Evolutionary conservation across 2,797 vertebrate species (phyloP), one percentile per base, ranked within the genome.

Genomic region (Eulemur rubriventer): DNA sequence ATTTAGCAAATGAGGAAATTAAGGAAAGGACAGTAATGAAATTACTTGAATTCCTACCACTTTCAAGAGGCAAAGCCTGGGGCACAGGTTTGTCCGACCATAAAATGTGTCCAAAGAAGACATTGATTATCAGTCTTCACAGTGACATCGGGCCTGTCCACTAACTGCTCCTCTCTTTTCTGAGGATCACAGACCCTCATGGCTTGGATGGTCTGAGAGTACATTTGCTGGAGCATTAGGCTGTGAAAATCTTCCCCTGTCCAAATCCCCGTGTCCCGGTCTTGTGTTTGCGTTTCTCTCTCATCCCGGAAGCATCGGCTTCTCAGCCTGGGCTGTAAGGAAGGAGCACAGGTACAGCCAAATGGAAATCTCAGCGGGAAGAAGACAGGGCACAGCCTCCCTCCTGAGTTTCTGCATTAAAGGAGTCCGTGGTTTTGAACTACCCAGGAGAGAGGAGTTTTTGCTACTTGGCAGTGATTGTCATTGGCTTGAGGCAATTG

Each of bases 81-180:
- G 14, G 7, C 38, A 17, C 33, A 7, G 43, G 17, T 22, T 72
- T 38, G 4, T 52, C 22, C 38, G 30, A 55, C 22, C 46, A 26
- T 26, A 26, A 18, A 10, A 11, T 2, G 41, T 65, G 33, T 43
- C 30, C 10, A 4, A 5, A 2, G 22, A 16, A 78, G 30, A 33
- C 35, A 6, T 7, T 11, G 52, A 50, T n/a, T 33, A 14, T 11
- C 24, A 26, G 18, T 3, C 43, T 5, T 43, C 30, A 41, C 1
- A 0, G 18, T n/a, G 28, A 41, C 28, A 65, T 35, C 1, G 4
- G 4, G 2, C 4, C 33, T n/a, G 10, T 67, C 50, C 1, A 8
- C 17, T 46, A 43, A 33, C 43, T 33, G 59, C 33, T 20, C 38
- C 24, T 38, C 24, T 8, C 38, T 48, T 35, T 24, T 16, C 69